These are phyloP conservation scores for Anarsia innoxiella DNA, from an alignment of 2,888 invertebrate genomes.

Conservation along the genomic window DNA sequence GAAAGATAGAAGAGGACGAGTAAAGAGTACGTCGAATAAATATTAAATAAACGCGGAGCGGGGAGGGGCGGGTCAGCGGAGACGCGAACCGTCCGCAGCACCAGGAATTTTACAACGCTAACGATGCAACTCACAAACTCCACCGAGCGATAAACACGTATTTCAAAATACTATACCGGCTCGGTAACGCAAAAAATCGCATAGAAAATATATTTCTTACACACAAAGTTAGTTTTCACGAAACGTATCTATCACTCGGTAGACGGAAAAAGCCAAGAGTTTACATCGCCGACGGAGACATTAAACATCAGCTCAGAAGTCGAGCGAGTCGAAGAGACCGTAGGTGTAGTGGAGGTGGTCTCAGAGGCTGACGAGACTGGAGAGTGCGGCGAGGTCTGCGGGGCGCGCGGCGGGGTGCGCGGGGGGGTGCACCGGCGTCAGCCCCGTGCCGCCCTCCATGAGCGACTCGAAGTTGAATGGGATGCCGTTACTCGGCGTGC, in stretches of 20 bases:
- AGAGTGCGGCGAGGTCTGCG: constrained; percentile 82
- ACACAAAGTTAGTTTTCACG: too few species aligned
- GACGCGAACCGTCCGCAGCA: too few species aligned
- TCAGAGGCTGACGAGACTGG: constrained; percentile 90
- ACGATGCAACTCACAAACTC: too few species aligned
- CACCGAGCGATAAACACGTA: too few species aligned
- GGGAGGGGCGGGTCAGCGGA: too few species aligned
- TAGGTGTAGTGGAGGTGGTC: constrained; percentile 27
- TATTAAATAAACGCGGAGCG: too few species aligned
- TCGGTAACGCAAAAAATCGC: too few species aligned
- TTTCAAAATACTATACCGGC: too few species aligned
- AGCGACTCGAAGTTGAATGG: constrained; percentile 94
- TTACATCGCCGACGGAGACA: background rate
- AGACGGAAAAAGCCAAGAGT: too few species aligned
- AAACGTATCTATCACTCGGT: too few species aligned
- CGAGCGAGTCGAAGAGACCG: constrained; percentile 25
- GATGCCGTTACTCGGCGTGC: constrained; percentile 90
- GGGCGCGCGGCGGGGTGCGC: constrained; percentile 55
- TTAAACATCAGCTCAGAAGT: background rate
- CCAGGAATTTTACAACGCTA: too few species aligned
- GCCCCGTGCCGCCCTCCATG: constrained; percentile 94
- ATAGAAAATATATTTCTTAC: too few species aligned
- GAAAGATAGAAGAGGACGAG: constrained; percentile 22
- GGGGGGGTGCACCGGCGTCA: constrained; percentile 84
- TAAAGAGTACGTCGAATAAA: constrained; percentile 29